Evolutionary conservation across 1,140 invertebrate genomes (phyloP).

Genomic region (Diprion similis): DNA sequence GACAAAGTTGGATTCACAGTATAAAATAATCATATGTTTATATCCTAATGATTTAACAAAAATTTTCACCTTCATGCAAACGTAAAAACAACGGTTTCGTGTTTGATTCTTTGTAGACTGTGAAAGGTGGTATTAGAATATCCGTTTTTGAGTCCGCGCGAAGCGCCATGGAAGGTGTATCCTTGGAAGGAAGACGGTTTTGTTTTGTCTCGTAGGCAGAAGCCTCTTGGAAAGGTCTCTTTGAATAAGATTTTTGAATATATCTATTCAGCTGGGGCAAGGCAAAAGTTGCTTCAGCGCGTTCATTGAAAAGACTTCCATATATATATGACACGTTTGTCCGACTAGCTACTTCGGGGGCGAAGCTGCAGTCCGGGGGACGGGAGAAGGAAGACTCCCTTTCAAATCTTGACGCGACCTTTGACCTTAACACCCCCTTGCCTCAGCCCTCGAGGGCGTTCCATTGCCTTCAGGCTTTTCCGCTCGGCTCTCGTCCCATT

Average conservation of each 20-base stretch:
- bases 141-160: no score
- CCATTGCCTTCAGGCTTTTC: neutral
- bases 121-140: no score
- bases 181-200: no score
- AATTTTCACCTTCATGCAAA: no score
- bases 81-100: no score
- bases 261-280: neutral
- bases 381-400: neutral
- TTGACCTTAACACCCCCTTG: neutral
- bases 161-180: no score
- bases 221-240: neutral
- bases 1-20: no score
- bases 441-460: neutral
- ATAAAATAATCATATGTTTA: no score
- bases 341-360: neutral
- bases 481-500: neutral
- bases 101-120: no score
- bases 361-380: neutral
- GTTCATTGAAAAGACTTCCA: neutral
- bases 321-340: neutral
- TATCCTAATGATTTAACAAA: no score
- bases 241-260: neutral
- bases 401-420: conserved; percentile 7
- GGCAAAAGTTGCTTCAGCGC: neutral
- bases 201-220: no score